Base-by-base conservation (phyloP, 2,797 vertebrate species). In the Gymnodraco acuticeps region DNA sequence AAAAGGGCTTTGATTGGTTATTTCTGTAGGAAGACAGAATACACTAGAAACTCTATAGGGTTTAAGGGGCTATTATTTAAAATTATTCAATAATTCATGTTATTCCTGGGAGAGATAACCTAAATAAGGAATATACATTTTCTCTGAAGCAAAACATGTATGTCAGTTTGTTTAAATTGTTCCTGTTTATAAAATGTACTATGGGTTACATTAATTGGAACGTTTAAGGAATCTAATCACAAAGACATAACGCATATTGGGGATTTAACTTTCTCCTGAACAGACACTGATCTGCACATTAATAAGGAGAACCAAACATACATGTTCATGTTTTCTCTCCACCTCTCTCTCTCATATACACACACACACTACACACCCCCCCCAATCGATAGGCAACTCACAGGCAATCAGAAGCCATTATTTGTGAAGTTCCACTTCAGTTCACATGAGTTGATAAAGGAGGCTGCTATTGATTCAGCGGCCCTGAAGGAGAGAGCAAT, bases 371-470 rank as follows among this genome's bases (percentile, higher is more conserved):
- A 67, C 82, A 65, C 61, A 73, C 78, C 70, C 71, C 61, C 71
- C 78, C 71, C 84, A 92, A 95, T 96, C 95, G 90, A 96, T 95
- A 89, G 88, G 90, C 91, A 91, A 93, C 94, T 94, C 93, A 87
- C 90, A 92, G 89, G 94, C 96, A 95, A 96, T 96, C 95, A 96
- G 95, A 93, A 88, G 90, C 92, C 95, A 96, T 96, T 96, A 97
- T 96, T 96, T 92, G 95, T 89, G 93, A 96, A 95, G 95, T 96
- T 97, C 95, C 95, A 95, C 96, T 96, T 94, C 95, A 96, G 96
- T 96, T 96, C 96, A 96, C 96, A 95, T 94, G 94, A 92, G 93
- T 94, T 93, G 90, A 83, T 91, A 95, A 95, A 94, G 95, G 92
- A 93, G 94, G 93, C 92, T 87, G 92, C 93, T 95, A 97, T 97